Percentiles rank a stretch among this genome's conserved stretches.
Conservation (phyloP, 2,888 invertebrate species). For the Himalopsyche anomala region DNA sequence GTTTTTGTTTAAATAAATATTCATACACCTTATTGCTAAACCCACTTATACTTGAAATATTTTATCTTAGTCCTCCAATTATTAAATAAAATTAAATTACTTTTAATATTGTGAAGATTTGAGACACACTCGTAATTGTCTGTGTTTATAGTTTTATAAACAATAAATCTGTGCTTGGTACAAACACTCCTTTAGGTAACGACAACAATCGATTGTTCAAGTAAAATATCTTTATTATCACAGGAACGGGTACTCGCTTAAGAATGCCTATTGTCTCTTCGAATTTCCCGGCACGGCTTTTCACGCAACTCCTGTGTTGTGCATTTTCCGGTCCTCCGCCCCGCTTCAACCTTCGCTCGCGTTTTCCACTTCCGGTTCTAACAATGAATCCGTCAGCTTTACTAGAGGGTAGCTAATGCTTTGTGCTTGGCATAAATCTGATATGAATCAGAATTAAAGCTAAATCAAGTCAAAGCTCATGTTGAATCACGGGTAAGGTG, state of each 20-base stretch:
- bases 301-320: conserved; percentile 49
- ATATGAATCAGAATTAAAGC: conserved; percentile 61
- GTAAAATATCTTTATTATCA: conserved; percentile 26
- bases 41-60: too few relatives aligned
- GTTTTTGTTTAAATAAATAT: too few relatives aligned
- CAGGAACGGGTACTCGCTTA: conserved; percentile 2
- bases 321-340: conserved; percentile 53
- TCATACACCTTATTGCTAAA: too few relatives aligned
- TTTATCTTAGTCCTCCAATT: too few relatives aligned
- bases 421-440: conserved; percentile 58
- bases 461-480: conserved; percentile 57
- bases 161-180: neutral
- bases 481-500: conserved; percentile 62
- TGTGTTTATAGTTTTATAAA: too few relatives aligned
- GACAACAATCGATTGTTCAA: conserved; percentile 4
- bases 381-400: conserved; percentile 59
- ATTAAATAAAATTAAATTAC: too few relatives aligned
- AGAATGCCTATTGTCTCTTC: conserved; percentile 51
- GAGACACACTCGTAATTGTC: too few relatives aligned
- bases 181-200: neutral
- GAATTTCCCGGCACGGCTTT: conserved; percentile 49
- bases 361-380: conserved; percentile 59
- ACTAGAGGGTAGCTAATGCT: conserved; percentile 57
- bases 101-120: too few relatives aligned
- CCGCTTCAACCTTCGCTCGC: conserved; percentile 44